Evolutionary conservation across 2,888 invertebrate genomes (phyloP).

Genomic region (Pristionchus arcanus): DNA sequence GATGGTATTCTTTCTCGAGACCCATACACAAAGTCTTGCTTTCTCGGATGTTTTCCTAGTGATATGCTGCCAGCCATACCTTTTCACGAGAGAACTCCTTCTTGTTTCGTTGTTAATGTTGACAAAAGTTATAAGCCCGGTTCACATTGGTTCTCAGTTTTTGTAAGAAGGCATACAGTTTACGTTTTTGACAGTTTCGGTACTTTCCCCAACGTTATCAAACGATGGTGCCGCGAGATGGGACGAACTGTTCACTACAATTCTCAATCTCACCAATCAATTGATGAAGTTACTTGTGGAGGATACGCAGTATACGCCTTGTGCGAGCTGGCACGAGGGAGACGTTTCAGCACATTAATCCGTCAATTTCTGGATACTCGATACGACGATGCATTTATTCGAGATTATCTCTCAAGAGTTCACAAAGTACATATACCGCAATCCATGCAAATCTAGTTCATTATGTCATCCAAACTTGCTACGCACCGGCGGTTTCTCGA

Average conservation of each 20-base stretch:
- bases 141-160: too few species aligned
- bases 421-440: neutral
- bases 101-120: neutral
- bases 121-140: neutral
- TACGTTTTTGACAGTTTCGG: constrained; percentile 11
- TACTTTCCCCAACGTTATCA: neutral
- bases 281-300: too few species aligned
- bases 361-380: neutral
- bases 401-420: neutral
- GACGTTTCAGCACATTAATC: neutral
- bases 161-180: too few species aligned
- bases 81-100: too few species aligned
- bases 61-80: neutral
- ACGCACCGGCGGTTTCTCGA: neutral
- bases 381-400: neutral
- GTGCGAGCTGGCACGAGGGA: neutral
- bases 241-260: neutral
- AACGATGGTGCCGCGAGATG: neutral
- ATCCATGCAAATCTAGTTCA: neutral
- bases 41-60: neutral
- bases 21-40: neutral
- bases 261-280: neutral
- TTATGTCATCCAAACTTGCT: too few species aligned
- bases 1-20: neutral
- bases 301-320: neutral